Conservation (phyloP, 1,140 invertebrate species). For the Panonychus citri region DNA sequence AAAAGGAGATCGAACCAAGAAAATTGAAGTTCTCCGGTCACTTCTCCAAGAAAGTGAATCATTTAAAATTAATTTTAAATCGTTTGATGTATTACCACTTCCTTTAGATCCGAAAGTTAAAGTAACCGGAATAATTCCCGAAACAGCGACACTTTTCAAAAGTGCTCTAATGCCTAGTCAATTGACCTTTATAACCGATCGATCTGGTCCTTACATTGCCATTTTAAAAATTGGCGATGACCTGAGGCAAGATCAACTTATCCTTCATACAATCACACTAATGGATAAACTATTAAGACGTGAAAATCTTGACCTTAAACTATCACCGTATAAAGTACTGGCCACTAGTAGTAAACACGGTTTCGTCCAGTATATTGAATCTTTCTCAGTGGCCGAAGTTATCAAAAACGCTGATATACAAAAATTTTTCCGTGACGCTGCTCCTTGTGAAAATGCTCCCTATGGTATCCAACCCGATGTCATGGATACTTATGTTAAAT, state of each 20-base stretch:
- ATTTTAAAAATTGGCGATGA: conserved; percentile 99
- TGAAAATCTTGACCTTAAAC: conserved; percentile 80
- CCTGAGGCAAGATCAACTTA: conserved; percentile 91
- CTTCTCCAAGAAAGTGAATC: conserved; percentile 53
- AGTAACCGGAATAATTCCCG: conserved; percentile 68
- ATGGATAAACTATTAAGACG: conserved; percentile 77
- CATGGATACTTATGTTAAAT: conserved; percentile 92
- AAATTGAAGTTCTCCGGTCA: conserved; percentile 56
- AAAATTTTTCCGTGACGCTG: conserved; percentile 69
- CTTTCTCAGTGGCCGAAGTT: conserved; percentile 71
- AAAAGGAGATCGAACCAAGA: conserved; percentile 71
- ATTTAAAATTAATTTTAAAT: conserved; percentile 65
- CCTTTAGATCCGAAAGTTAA: conserved; percentile 74
- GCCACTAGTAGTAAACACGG: conserved; percentile 84
- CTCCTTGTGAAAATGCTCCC: conserved; percentile 40
- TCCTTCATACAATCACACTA: conserved; percentile 80
- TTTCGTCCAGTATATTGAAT: conserved; percentile 93
- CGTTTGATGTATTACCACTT: conserved; percentile 50
- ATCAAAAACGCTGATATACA: conserved; percentile 53
- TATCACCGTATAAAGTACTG: conserved; percentile 79
- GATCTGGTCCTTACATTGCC: conserved; percentile 53
- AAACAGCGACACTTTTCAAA: conserved; percentile 72
- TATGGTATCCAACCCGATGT: conserved; percentile 78
- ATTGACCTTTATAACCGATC: conserved; percentile 62
- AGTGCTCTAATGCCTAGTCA: conserved; percentile 92